Percentiles rank a stretch among this genome's conserved stretches.
Conservation (phyloP, 2,797 vertebrate species). For the Todus mexicanus region DNA sequence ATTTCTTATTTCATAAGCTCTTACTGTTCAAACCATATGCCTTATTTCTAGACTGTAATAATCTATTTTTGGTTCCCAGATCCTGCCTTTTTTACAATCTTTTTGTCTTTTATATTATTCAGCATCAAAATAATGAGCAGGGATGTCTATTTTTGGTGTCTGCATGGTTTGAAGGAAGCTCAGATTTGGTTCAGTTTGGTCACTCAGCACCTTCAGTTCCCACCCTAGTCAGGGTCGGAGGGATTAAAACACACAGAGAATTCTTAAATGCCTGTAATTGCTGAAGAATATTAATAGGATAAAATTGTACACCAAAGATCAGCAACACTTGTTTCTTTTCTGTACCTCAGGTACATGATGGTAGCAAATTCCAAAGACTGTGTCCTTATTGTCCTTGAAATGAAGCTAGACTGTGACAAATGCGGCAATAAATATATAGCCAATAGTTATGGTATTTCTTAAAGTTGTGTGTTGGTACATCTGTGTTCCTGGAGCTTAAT, state of each 20-base stretch:
- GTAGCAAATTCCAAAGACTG: background rate
- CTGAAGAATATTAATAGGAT: background rate
- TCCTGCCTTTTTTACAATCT: background rate
- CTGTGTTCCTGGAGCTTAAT: background rate
- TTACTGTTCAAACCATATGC: background rate
- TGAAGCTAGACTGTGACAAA: background rate
- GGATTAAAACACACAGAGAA: background rate
- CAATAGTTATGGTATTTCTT: background rate
- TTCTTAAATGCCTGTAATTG: background rate
- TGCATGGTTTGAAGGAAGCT: background rate
- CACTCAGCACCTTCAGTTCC: background rate
- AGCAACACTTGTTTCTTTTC: background rate
- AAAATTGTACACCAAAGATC: background rate
- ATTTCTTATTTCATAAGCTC: background rate
- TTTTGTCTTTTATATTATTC: background rate
- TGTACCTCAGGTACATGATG: background rate
- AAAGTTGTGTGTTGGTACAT: background rate
- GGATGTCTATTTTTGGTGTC: background rate
- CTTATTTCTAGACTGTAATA: background rate
- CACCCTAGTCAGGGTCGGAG: background rate
- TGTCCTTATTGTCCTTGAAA: background rate
- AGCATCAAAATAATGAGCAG: background rate
- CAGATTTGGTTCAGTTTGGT: background rate
- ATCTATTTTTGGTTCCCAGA: background rate
- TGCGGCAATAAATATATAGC: background rate